Evolutionary conservation across 1,140 invertebrate species (phyloP).

Genomic region (Caerostris extrusa): DNA sequence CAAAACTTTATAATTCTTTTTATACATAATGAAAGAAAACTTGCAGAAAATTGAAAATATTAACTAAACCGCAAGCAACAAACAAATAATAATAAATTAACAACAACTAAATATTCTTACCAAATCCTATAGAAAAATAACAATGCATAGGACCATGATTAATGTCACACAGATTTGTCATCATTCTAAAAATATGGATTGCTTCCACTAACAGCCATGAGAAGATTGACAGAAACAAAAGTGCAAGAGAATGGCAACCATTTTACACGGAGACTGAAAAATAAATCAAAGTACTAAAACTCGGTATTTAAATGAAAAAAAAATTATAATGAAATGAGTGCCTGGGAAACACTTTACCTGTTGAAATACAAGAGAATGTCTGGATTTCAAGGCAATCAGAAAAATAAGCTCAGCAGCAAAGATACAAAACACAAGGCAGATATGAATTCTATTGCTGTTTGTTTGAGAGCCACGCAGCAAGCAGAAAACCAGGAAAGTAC

Average conservation of each 20-base stretch:
- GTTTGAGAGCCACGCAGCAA: slow-evolving; percentile 90
- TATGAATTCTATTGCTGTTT: slow-evolving; percentile 96
- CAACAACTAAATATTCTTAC: slow-evolving; percentile 79
- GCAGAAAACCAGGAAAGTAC: slow-evolving; percentile 87
- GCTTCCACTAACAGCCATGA: slow-evolving; percentile 95
- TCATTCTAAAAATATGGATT: slow-evolving; percentile 95
- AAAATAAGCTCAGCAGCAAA: slow-evolving; percentile 93
- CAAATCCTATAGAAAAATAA: slow-evolving; percentile 97
- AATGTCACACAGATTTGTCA: slow-evolving; percentile 96
- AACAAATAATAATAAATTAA: background rate
- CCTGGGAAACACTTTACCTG: background rate
- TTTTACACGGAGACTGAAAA: slow-evolving; percentile 90
- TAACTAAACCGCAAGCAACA: background rate
- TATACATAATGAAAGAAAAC: too few species aligned
- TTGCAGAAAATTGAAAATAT: background rate
- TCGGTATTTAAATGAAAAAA: background rate
- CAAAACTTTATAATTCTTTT: too few species aligned
- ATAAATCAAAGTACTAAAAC: background rate
- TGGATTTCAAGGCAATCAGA: slow-evolving; percentile 91
- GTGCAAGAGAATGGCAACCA: slow-evolving; percentile 94
- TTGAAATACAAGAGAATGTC: slow-evolving; percentile 86
- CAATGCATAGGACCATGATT: slow-evolving; percentile 97
- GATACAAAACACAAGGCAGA: slow-evolving; percentile 94
- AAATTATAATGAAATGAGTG: background rate
- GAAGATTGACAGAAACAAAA: slow-evolving; percentile 94